Base-by-base conservation (phyloP, 2,113 vertebrate genomes). In the Galbula dea region DNA sequence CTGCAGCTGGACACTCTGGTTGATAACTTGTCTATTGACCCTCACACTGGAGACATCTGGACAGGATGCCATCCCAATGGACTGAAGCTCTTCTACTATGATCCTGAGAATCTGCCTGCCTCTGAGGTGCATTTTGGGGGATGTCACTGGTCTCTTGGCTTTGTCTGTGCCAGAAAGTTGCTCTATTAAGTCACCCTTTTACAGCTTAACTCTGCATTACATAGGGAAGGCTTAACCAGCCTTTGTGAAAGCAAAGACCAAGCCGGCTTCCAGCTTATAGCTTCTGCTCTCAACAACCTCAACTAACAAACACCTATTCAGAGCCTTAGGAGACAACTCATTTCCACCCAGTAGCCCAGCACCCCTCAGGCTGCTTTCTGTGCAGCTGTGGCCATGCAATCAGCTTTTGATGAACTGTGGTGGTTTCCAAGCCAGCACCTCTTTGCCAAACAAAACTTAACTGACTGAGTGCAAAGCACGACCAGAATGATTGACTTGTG, bases 1-100 rank as follows among this genome's bases (percentile, higher is more conserved):
- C 93, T 99, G 57, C 95, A 97, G 23, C 83, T 99, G 80, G 98
- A 96, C 45, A 98, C 98, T 3, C 79, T 98, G 13, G 92, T 97
- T 3, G 99, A 99, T 96, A 99, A 99, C 57, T 66, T 99, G 34
- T 98, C 96, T 62, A 89, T 99, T 37, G 98, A 99, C 51, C 97
- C 95, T 39, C 86, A 94, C 52, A 98, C 98, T 3, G 99, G 98
- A 58, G 99, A 99, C 79, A 88, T 99, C 90, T 99, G 98, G 98
- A 21, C 95, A 69, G 99, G 99, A 49, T 99, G 98, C 90, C 98
- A 98, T 92, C 98, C 98, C 18, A 98, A 98, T 63, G 98, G 18
- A 52, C 93, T 96, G 94, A 99, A 98, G 90, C 0, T 97, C 2
- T 2, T 98, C 0, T 4, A 39, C 36, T 82, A 94, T 5, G 97